Evolutionary conservation across 2,113 vertebrate species (phyloP).

Genomic region (Fukomys damarensis): DNA sequence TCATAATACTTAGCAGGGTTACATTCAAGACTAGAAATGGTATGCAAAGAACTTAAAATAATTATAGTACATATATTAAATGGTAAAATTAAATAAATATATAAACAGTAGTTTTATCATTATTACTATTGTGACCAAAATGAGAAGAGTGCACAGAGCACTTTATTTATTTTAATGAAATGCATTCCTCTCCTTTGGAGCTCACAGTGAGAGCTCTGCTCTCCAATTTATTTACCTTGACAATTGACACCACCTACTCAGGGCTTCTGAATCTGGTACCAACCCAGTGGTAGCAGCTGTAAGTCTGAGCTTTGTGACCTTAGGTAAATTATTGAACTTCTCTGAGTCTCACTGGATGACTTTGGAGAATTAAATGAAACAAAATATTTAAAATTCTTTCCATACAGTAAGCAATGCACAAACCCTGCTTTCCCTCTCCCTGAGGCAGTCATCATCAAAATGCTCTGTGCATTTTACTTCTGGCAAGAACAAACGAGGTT

Average conservation of each 20-base stretch:
- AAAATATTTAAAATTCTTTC: conserved; percentile 42
- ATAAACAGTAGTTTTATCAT: not conserved
- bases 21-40: not conserved
- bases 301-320: conserved; percentile 26
- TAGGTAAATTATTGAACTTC: conserved; percentile 19
- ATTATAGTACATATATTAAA: not conserved
- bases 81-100: too few species aligned
- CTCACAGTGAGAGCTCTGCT: not conserved
- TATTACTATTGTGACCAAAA: not conserved
- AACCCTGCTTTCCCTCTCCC: conserved; percentile 18
- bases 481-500: conserved; percentile 33
- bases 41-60: not conserved
- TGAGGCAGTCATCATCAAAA: conserved; percentile 36
- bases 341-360: not conserved
- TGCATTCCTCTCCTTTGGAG: not conserved
- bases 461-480: conserved; percentile 36
- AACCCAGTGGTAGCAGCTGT: too few species aligned
- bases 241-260: accelerated
- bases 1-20: not conserved
- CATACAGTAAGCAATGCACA: not conserved
- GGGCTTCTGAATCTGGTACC: not conserved
- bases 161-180: not conserved
- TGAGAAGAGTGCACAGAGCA: too few species aligned
- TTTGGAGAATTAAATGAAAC: conserved; percentile 17
- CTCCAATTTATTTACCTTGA: accelerated